phyloP scores from a whole-genome alignment of 1,140 invertebrate species.

The Galleria mellonella region DNA sequence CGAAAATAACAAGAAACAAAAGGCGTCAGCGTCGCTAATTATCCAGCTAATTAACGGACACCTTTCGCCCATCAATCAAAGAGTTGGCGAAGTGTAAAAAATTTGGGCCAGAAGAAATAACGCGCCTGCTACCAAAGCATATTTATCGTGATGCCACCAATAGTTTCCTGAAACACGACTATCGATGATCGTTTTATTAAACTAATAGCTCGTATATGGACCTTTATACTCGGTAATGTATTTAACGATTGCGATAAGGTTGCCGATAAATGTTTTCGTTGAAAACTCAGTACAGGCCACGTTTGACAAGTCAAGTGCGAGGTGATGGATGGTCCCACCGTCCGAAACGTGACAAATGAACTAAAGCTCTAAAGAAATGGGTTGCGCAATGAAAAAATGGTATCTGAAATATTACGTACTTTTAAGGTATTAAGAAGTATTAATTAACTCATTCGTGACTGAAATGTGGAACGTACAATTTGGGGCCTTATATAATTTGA shows the following conservation, averaged over 20 bases:
- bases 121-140: background rate
- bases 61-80: conserved; percentile 43
- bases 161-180: too few relatives aligned
- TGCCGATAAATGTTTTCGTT: background rate
- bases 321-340: conserved; percentile 17
- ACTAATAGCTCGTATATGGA: too few relatives aligned
- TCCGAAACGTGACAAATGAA: conserved; percentile 15
- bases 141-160: background rate
- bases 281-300: conserved; percentile 2
- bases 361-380: conserved; percentile 7
- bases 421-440: conserved; percentile 1
- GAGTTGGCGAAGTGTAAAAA: conserved; percentile 27
- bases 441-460: background rate
- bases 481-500: too few relatives aligned
- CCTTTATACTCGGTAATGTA: too few relatives aligned
- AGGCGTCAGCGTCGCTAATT: conserved; percentile 24
- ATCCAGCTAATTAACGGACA: conserved; percentile 43
- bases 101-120: conserved; percentile 19
- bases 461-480: too few relatives aligned
- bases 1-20: conserved; percentile 18
- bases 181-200: too few relatives aligned
- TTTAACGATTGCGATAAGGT: too few relatives aligned
- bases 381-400: conserved; percentile 7
- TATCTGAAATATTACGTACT: background rate
- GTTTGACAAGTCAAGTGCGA: conserved; percentile 17